A percentile compares a stretch with the other conserved stretches of the same genome.
Evolutionary conservation across 1,140 invertebrate species (phyloP).

Genomic region (Drosophila ananassae): DNA sequence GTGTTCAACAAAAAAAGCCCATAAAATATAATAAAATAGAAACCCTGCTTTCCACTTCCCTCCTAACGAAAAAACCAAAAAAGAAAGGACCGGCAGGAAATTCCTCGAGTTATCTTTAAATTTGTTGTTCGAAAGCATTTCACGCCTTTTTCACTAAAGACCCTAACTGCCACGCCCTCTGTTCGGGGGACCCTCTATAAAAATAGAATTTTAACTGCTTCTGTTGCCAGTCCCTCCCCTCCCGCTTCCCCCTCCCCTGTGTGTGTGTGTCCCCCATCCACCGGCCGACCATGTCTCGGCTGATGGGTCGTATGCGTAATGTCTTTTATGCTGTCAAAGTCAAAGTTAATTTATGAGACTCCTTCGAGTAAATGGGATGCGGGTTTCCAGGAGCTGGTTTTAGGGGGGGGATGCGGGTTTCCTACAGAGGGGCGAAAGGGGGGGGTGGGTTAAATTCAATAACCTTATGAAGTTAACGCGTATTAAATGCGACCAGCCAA

Average conservation of each 20-base stretch:
- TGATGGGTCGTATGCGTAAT: constrained; percentile 68
- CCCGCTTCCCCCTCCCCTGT: too few relatives aligned
- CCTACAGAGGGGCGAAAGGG: background rate
- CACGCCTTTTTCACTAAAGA: constrained; percentile 11
- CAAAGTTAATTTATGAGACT: constrained; percentile 66
- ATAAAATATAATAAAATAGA: too few relatives aligned
- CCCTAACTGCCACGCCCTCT: background rate
- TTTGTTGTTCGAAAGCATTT: constrained; percentile 11
- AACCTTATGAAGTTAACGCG: constrained; percentile 73
- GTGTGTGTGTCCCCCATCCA: background rate
- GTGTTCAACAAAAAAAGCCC: too few relatives aligned
- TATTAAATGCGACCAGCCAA: constrained; percentile 57
- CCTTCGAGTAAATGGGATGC: constrained; percentile 31
- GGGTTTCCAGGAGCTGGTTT: background rate
- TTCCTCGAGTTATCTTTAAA: constrained; percentile 5
- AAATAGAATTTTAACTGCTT: constrained; percentile 42
- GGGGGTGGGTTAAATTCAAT: constrained; percentile 59
- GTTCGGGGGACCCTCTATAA: background rate
- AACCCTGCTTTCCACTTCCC: too few relatives aligned
- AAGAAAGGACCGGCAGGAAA: background rate
- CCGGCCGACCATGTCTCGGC: background rate
- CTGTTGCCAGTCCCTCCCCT: background rate
- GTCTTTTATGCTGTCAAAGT: constrained; percentile 72
- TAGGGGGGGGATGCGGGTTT: background rate
- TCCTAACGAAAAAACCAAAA: background rate